Evolutionary conservation across 2,888 invertebrate genomes (phyloP).

Genomic region (Uloborus plumipes): DNA sequence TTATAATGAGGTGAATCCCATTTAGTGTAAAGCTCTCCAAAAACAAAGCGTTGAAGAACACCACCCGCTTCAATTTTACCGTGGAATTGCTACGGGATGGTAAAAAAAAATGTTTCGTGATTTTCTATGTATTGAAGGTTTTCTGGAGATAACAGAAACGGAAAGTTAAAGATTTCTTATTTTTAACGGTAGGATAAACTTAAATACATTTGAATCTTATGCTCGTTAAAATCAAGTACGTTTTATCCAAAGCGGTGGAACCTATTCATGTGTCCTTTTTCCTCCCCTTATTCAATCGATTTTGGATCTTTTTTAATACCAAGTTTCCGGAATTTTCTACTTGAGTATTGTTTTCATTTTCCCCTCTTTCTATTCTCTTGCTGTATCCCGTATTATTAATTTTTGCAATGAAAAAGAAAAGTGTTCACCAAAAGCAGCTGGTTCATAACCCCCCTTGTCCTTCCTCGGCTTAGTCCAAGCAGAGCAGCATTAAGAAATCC

Average conservation of each 20-base stretch:
- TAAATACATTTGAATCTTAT: slow-evolving; percentile 53
- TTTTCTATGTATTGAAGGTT: slow-evolving; percentile 48
- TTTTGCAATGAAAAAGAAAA: slow-evolving; percentile 23
- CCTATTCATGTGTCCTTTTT: slow-evolving; percentile 33
- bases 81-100: background rate
- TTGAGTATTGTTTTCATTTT: slow-evolving; percentile 18
- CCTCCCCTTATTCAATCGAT: slow-evolving; percentile 21
- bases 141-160: slow-evolving; percentile 35
- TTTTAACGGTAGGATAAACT: slow-evolving; percentile 60
- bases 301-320: slow-evolving; percentile 12
- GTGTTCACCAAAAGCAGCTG: background rate
- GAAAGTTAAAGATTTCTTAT: slow-evolving; percentile 62
- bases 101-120: slow-evolving; percentile 34
- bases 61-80: slow-evolving; percentile 1
- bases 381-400: slow-evolving; percentile 30
- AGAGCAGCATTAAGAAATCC: no score
- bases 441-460: no score
- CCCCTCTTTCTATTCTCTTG: slow-evolving; percentile 14
- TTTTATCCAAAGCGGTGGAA: slow-evolving; percentile 49
- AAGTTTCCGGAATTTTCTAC: slow-evolving; percentile 29
- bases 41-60: slow-evolving; percentile 43
- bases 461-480: no score
- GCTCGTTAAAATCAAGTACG: slow-evolving; percentile 62
- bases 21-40: slow-evolving; percentile 34
- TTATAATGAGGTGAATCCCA: slow-evolving; percentile 53